A percentile compares a stretch with the other conserved stretches of the same genome.
These are phyloP conservation scores for Caenorhabditis sinica DNA, from an alignment of 2,888 invertebrate species.

Conservation along the genomic window DNA sequence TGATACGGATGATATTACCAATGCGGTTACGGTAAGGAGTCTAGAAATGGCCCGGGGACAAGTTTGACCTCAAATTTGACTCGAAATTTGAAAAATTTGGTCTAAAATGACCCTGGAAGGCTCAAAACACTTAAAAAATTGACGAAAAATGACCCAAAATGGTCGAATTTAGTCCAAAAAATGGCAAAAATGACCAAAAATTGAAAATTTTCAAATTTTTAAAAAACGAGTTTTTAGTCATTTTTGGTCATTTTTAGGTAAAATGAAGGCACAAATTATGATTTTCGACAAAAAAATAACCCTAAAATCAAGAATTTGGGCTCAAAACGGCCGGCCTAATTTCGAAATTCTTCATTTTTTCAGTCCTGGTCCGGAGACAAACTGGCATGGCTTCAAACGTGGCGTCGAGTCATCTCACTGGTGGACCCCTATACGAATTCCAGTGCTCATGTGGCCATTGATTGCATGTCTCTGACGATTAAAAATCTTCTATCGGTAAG, in stretches of 20 bases:
- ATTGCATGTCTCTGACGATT: constrained; percentile 77
- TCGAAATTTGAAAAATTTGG: too few species aligned
- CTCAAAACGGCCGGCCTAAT: background rate
- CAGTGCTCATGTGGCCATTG: constrained; percentile 75
- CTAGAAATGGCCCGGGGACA: background rate
- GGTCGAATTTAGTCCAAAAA: too few species aligned
- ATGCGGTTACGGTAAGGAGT: constrained; percentile 68
- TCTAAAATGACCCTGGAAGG: too few species aligned
- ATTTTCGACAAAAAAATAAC: too few species aligned
- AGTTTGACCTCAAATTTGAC: too few species aligned
- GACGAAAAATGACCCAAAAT: too few species aligned
- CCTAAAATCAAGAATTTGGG: background rate
- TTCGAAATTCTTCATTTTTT: constrained; percentile 23
- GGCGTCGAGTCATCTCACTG: constrained; percentile 80
- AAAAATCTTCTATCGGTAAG: constrained; percentile 73
- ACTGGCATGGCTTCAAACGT: constrained; percentile 78
- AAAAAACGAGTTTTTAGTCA: too few species aligned
- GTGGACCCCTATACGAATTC: constrained; percentile 76
- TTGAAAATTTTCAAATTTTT: too few species aligned
- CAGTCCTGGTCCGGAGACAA: constrained; percentile 77
- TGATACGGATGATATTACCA: constrained; percentile 74
- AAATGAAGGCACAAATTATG: too few species aligned
- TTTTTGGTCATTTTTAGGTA: too few species aligned
- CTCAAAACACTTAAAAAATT: too few species aligned
- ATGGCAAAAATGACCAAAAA: too few species aligned